phyloP scores from a whole-genome alignment of 1,140 invertebrate genomes.

The Zeugodacus cucurbitae region DNA sequence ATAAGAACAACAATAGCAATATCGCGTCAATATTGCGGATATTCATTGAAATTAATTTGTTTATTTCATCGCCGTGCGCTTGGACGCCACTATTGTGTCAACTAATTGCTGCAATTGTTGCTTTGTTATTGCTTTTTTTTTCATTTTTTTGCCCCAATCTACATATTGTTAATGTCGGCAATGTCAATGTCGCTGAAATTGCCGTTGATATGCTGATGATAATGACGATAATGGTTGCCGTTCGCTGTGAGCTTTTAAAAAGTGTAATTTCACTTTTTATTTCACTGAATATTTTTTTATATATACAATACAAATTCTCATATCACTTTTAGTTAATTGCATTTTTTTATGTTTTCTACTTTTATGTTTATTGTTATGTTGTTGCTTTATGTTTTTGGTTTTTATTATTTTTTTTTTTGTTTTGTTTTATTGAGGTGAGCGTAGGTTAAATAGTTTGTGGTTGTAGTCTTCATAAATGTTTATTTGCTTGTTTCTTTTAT shows the following conservation, averaged over 20 bases:
- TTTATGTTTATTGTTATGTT: not conserved
- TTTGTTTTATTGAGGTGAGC: not conserved
- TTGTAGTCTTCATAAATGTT: not conserved
- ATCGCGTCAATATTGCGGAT: not conserved
- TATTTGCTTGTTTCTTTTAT: not conserved
- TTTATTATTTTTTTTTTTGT: not conserved
- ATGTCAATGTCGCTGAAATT: constrained; percentile 8
- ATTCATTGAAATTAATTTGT: not conserved
- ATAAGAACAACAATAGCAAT: not conserved
- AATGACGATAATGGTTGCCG: not conserved
- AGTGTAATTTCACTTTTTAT: not conserved
- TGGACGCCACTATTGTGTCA: not conserved
- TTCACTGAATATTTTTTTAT: not conserved
- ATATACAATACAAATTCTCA: not conserved
- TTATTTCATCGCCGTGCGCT: not conserved
- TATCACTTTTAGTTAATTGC: not conserved
- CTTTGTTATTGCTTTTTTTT: not conserved
- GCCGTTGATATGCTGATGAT: not conserved
- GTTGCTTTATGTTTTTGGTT: not conserved
- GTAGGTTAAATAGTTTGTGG: not conserved
- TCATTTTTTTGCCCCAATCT: not conserved
- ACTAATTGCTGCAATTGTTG: not conserved
- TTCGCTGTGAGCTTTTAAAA: not conserved
- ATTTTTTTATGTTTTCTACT: not conserved
- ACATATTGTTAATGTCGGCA: not conserved